phyloP scores from a whole-genome alignment of 2,113 vertebrate species.

The Ctenomys sociabilis region DNA sequence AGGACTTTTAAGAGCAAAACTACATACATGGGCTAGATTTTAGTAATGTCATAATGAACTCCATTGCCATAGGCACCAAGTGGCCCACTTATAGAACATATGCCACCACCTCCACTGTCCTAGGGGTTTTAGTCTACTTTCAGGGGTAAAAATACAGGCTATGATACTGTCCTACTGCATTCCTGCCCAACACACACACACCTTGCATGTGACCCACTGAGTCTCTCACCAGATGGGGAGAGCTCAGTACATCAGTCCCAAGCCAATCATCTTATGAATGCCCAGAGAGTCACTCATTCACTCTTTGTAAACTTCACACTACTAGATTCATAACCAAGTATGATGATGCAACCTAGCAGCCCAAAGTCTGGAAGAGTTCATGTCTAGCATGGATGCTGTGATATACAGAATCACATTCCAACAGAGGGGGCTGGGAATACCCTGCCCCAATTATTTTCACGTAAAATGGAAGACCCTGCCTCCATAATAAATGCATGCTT shows the following conservation, averaged over 20 bases:
- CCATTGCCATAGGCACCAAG: not conserved
- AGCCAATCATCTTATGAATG: not conserved
- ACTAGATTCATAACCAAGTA: not conserved
- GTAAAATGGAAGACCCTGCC: not conserved
- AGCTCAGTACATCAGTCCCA: not conserved
- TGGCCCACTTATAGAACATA: rapidly evolving
- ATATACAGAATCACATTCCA: not conserved
- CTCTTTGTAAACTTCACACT: not conserved
- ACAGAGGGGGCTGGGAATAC: not conserved
- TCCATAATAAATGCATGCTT: not conserved
- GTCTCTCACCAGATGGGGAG: not conserved
- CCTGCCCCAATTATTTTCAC: not conserved
- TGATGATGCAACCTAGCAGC: not conserved
- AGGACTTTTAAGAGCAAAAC: not conserved
- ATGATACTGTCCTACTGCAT: rapidly evolving
- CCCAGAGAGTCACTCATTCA: not conserved
- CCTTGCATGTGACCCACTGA: no score
- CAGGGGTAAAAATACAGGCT: not conserved
- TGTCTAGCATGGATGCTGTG: not conserved
- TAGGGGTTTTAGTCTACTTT: not conserved
- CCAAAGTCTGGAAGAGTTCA: not conserved
- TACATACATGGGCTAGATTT: not conserved
- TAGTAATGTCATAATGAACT: not conserved
- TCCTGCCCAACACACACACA: not conserved
- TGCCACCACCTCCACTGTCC: not conserved